Percentiles rank a stretch among this genome's conserved stretches.
Conservation (phyloP, 2,888 invertebrate species). For the Tipula unca region DNA sequence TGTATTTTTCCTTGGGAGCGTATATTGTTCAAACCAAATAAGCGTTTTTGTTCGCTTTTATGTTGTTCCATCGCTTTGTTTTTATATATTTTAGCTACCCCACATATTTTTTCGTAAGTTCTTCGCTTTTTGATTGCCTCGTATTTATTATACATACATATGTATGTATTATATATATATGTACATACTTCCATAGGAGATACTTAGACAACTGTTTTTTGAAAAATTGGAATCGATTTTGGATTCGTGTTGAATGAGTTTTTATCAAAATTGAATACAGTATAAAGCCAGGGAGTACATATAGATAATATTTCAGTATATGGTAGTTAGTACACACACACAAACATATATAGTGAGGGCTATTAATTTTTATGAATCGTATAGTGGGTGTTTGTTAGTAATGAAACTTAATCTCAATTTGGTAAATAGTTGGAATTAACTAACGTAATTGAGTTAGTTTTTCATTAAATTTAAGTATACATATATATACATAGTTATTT, state of each 20-base stretch:
- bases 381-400: not conserved
- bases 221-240: not conserved
- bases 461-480: not conserved
- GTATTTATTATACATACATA: not conserved
- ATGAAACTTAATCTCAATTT: not conserved
- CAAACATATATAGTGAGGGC: not conserved
- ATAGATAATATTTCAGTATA: not conserved
- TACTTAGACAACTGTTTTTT: not conserved
- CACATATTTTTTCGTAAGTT: not conserved
- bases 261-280: not conserved
- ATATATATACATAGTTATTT: too few relatives aligned
- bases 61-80: not conserved
- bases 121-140: not conserved
- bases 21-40: not conserved
- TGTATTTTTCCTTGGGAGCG: not conserved
- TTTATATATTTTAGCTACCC: not conserved
- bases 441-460: not conserved
- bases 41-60: not conserved
- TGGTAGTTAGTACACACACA: not conserved
- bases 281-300: too few relatives aligned
- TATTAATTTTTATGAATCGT: not conserved
- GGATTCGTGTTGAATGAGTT: not conserved
- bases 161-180: not conserved
- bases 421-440: not conserved
- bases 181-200: not conserved